These are phyloP conservation scores for Archocentrus centrarchus DNA, from an alignment of 2,113 vertebrate genomes.

Conservation along the genomic window DNA sequence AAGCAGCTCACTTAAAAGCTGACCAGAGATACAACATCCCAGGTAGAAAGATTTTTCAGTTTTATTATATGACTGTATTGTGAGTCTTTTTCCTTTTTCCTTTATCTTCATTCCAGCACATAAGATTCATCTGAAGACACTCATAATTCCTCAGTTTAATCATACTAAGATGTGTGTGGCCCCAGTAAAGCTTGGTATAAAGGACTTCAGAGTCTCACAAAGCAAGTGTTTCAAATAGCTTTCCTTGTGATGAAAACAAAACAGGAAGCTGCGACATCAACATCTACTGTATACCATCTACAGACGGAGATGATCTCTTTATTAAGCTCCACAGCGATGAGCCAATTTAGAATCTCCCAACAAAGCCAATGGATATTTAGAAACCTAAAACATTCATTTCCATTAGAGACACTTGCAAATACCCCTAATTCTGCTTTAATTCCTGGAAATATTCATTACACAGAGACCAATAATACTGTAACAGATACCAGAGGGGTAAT, in stretches of 20 bases:
- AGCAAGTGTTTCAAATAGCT: constrained; percentile 35
- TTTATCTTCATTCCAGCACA: background rate
- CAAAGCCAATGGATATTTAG: constrained; percentile 64
- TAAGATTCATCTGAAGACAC: background rate
- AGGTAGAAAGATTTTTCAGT: too few species aligned
- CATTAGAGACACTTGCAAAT: constrained; percentile 53
- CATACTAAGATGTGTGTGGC: background rate
- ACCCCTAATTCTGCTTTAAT: constrained; percentile 51
- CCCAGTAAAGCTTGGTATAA: constrained; percentile 18
- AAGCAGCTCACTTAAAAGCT: too few species aligned
- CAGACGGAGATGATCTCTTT: constrained; percentile 43
- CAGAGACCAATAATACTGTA: constrained; percentile 15
- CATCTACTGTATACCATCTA: constrained; percentile 33
- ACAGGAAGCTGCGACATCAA: constrained; percentile 53
- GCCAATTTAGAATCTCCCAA: constrained; percentile 53
- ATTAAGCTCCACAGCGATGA: constrained; percentile 41
- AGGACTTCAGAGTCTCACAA: constrained; percentile 49
- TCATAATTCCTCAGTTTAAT: background rate
- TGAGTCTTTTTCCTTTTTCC: background rate
- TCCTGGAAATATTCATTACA: constrained; percentile 57
- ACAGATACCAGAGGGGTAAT: constrained; percentile 37
- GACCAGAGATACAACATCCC: too few species aligned
- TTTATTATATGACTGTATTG: too few species aligned
- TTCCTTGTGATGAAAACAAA: constrained; percentile 48
- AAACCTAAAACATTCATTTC: constrained; percentile 52